Conservation (phyloP, 2,888 invertebrate genomes). For the Sericinus montela region DNA sequence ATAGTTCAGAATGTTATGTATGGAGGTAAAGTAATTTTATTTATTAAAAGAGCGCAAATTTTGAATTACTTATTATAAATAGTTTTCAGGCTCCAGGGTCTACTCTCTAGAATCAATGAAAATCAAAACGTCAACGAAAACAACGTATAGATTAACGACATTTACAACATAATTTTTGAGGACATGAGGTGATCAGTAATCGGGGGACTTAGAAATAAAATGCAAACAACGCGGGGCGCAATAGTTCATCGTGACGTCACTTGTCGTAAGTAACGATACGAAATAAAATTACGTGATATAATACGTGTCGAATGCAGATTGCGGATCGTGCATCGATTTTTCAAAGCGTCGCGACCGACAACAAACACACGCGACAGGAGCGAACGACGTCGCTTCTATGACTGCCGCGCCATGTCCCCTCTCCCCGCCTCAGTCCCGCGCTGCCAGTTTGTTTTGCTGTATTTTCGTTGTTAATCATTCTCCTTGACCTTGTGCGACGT, state of each 20-base stretch:
- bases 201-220: constrained; percentile 32
- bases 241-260: constrained; percentile 48
- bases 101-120: no score
- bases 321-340: constrained; percentile 77
- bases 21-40: no score
- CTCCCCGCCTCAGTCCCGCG: constrained; percentile 56
- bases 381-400: constrained; percentile 69
- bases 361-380: constrained; percentile 60
- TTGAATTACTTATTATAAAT: no score
- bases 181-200: constrained; percentile 39
- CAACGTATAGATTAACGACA: no score
- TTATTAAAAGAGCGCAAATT: no score
- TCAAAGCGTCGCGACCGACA: constrained; percentile 64
- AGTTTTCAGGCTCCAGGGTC: no score
- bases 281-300: constrained; percentile 54
- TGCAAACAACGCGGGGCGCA: constrained; percentile 50
- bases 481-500: constrained; percentile 79
- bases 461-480: constrained; percentile 81
- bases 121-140: no score
- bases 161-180: background rate
- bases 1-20: no score
- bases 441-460: constrained; percentile 70
- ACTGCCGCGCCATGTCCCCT: constrained; percentile 69
- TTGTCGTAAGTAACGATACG: constrained; percentile 46
- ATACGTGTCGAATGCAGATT: constrained; percentile 59